Evolutionary conservation across 2,888 invertebrate genomes (phyloP), one percentile per base, ranked within the genome.

Genomic region (Sarcophaga variegata): DNA sequence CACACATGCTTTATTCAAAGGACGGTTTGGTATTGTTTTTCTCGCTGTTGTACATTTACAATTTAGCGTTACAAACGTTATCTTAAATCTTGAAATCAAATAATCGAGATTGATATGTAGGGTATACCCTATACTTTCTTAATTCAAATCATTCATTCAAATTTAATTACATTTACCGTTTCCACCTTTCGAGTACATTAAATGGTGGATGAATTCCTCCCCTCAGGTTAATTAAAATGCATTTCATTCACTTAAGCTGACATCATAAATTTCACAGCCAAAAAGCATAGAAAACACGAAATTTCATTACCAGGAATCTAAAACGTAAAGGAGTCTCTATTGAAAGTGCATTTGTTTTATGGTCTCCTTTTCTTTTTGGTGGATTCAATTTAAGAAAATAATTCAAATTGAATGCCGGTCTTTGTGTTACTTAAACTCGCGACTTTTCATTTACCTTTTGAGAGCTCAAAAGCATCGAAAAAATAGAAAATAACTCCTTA

Each of bases 221-320:
- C 78, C 86, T 62, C 77, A 20, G 88, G 89, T 88, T 89, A 88
- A 89, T 89, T 89, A 89, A 89, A 89, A 87, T 86, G 86, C 81
- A 87, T 89, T 89, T 79, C 82, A 80, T 72, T 86, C 14, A 81
- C 37, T 37, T 37, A 78, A 88, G 85, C 83, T 88, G 88, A 78
- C 88, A 88, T 88, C 87, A 86, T 89, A 89, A 88, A 89, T 89
- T 83, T 62, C 22, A n/a, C 81, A 62, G 69, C 69, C 59, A 63
- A 76, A 67, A 62, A 60, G 69, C 67, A 70, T 76, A 25, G 62
- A 59, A 64, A 27, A 17, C 47, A 54, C 63, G 5, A 17, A 64
- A 25, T n/a, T 70, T n/a, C 20, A 59, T 11, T 47, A 49, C 20
- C 70, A 45, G 74, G 64, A 62, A 17, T 75, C 37, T 70, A 66